A percentile compares a stretch with the other conserved stretches of the same genome.
Evolutionary conservation across 2,113 vertebrate species (phyloP).

Genomic region (Pachypanchax playfairii): DNA sequence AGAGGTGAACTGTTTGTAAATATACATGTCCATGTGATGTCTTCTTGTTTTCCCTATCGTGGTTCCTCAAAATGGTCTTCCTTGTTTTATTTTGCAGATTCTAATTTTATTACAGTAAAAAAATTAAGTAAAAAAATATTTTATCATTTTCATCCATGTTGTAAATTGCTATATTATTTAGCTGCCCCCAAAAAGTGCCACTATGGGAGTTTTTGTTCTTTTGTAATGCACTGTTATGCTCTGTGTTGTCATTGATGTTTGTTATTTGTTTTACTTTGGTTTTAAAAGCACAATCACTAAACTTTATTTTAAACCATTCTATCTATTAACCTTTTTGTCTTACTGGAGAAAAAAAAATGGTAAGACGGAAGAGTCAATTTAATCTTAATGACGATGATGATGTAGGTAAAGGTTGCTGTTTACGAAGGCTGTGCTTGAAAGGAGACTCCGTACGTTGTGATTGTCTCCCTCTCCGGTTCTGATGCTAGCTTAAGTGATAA

Average conservation of each 20-base stretch:
- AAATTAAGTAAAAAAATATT: constrained; percentile 82
- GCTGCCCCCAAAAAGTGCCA: constrained; percentile 92
- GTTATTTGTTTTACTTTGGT: constrained; percentile 90
- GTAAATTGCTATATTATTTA: constrained; percentile 91
- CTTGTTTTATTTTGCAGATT: constrained; percentile 80
- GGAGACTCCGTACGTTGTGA: constrained; percentile 63
- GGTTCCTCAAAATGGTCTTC: constrained; percentile 91
- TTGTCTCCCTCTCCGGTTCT: constrained; percentile 70
- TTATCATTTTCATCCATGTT: constrained; percentile 84
- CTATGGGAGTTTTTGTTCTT: constrained; percentile 84
- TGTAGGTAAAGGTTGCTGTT: constrained; percentile 73
- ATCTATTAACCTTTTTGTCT: constrained; percentile 98
- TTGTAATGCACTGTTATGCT: constrained; percentile 99
- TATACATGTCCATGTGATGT: constrained; percentile 83
- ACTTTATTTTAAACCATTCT: constrained; percentile 99
- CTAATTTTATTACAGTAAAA: constrained; percentile 83
- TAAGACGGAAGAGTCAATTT: constrained; percentile 89
- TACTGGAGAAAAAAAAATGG: constrained; percentile 88
- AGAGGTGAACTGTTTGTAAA: constrained; percentile 90
- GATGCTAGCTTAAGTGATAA: constrained; percentile 61
- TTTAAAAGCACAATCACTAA: constrained; percentile 99
- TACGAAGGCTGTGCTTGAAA: constrained; percentile 75
- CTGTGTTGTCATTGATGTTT: constrained; percentile 79
- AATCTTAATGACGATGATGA: constrained; percentile 78
- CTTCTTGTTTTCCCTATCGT: constrained; percentile 86